Conservation (phyloP, 2,888 invertebrate genomes). For the Pedicia rivosa region DNA sequence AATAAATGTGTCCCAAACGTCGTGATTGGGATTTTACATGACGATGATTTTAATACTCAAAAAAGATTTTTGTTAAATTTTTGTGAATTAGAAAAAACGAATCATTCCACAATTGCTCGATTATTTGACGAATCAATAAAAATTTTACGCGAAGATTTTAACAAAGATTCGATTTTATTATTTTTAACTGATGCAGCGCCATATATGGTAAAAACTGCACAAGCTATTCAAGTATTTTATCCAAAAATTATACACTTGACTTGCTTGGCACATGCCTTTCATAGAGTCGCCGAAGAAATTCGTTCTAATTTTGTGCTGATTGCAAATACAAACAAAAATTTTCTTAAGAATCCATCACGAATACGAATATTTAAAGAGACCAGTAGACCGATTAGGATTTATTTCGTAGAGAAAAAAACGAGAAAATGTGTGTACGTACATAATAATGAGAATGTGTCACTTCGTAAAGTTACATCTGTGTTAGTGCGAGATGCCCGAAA, state of each 20-base stretch:
- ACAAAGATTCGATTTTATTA: constrained; percentile 8
- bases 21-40: too few relatives aligned
- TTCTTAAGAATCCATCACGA: too few relatives aligned
- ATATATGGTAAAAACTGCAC: constrained; percentile 16
- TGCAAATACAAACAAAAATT: too few relatives aligned
- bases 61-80: constrained; percentile 7
- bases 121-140: constrained; percentile 6
- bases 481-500: too few relatives aligned
- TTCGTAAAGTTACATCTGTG: too few relatives aligned
- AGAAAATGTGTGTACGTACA: too few relatives aligned
- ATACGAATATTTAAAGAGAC: too few relatives aligned
- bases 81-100: constrained; percentile 5
- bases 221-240: constrained; percentile 16
- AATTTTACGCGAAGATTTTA: constrained; percentile 6
- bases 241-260: constrained; percentile 17
- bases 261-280: constrained; percentile 19
- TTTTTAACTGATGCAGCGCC: constrained; percentile 11
- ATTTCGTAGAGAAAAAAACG: too few relatives aligned
- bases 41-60: too few relatives aligned
- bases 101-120: constrained; percentile 8
- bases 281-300: constrained; percentile 18
- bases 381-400: too few relatives aligned
- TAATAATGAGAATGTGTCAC: too few relatives aligned
- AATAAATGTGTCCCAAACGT: too few relatives aligned
- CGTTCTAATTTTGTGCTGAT: constrained; percentile 14